These are phyloP conservation scores for Mellilla xanthometata DNA, from an alignment of 2,888 invertebrate genomes.

Conservation along the genomic window DNA sequence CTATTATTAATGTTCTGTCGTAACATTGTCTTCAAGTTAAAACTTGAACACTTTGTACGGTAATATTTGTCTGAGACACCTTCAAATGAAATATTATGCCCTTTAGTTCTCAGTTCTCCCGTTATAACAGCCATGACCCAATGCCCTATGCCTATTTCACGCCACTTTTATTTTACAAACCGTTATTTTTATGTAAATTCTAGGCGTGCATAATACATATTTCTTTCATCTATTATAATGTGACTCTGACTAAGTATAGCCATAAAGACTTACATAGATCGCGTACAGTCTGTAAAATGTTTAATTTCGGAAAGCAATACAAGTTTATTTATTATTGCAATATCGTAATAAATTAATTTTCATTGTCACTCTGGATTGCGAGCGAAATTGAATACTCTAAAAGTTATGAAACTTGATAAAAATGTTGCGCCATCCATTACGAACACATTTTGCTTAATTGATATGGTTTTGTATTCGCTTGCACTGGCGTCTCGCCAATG, in stretches of 20 bases:
- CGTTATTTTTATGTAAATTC: conserved; percentile 48
- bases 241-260: conserved; percentile 3
- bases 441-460: conserved; percentile 36
- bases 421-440: conserved; percentile 22
- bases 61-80: conserved; percentile 23
- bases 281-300: too few species aligned
- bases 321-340: too few species aligned
- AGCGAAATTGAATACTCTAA: conserved; percentile 2
- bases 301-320: too few species aligned
- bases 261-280: too few species aligned
- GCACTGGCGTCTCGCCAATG: conserved; percentile 50
- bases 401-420: conserved; percentile 4
- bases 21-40: conserved; percentile 29
- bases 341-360: conserved; percentile 3
- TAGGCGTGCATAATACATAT: conserved; percentile 35
- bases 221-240: conserved; percentile 13
- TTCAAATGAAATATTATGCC: conserved; percentile 26
- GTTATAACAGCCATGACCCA: conserved; percentile 38
- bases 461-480: conserved; percentile 40
- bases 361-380: not conserved
- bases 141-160: conserved; percentile 36
- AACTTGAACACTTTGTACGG: conserved; percentile 23
- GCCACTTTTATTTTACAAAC: conserved; percentile 34
- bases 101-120: conserved; percentile 35
- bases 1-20: conserved; percentile 27